Conservation (phyloP, 1,140 invertebrate genomes). For the Drosophila arawakana region DNA sequence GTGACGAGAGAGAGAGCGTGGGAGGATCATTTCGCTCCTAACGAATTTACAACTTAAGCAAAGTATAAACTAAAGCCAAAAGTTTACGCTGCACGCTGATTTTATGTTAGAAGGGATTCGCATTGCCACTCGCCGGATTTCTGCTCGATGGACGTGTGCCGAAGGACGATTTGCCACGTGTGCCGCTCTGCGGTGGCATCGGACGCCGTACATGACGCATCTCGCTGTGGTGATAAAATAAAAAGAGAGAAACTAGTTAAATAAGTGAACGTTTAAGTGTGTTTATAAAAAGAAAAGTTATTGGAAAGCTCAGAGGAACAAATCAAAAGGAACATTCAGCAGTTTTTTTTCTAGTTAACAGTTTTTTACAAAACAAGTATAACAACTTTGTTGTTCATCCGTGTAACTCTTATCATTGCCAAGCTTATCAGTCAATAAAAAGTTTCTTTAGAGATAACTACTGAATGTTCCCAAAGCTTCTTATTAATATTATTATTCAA, state of each 20-base stretch:
- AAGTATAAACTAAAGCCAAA: constrained; percentile 84
- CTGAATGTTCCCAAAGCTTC: too few relatives aligned
- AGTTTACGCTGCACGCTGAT: constrained; percentile 85
- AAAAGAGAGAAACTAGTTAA: constrained; percentile 3
- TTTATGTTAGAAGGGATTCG: constrained; percentile 85
- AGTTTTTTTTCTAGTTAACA: too few relatives aligned
- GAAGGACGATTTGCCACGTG: constrained; percentile 81
- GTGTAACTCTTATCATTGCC: too few relatives aligned
- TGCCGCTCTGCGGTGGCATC: constrained; percentile 79
- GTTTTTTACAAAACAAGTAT: too few relatives aligned
- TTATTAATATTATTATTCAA: constrained; percentile 1
- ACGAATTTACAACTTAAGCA: constrained; percentile 84
- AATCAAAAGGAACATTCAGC: not conserved
- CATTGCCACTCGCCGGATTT: constrained; percentile 79
- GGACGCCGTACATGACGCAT: constrained; percentile 86
- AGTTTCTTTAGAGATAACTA: too few relatives aligned
- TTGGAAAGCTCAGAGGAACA: constrained; percentile 5
- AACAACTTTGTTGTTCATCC: too few relatives aligned
- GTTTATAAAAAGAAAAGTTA: not conserved
- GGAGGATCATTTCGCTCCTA: constrained; percentile 15
- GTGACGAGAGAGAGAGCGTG: not conserved
- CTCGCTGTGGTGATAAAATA: constrained; percentile 84
- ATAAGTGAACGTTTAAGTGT: not conserved
- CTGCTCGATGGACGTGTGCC: constrained; percentile 80
- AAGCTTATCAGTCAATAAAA: too few relatives aligned